phyloP scores from a whole-genome alignment of 2,888 invertebrate genomes.

The Blera fallax region DNA sequence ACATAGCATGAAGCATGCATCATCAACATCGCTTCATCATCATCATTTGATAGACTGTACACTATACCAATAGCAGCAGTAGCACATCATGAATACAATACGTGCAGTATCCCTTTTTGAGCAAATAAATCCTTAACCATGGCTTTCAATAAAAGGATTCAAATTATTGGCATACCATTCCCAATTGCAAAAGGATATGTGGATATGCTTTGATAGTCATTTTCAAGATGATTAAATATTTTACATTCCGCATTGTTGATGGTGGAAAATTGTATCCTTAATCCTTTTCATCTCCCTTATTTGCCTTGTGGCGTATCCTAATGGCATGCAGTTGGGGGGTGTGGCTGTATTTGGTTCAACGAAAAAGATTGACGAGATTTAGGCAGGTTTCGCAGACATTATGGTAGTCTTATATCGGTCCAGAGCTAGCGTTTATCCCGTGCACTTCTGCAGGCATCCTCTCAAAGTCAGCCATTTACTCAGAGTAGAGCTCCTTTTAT shows the following conservation, averaged over 20 bases:
- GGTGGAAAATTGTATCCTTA: not conserved
- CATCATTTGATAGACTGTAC: constrained; percentile 50
- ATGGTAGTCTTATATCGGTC: too few relatives aligned
- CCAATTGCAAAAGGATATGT: constrained; percentile 25
- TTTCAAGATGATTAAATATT: constrained; percentile 68
- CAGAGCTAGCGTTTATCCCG: not conserved
- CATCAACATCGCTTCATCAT: constrained; percentile 25
- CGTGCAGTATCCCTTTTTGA: constrained; percentile 44
- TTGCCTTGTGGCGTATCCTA: not conserved
- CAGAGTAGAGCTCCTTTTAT: not conserved
- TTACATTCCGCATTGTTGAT: constrained; percentile 45
- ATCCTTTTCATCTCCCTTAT: not conserved
- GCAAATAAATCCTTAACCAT: constrained; percentile 60
- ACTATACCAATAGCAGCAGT: constrained; percentile 9
- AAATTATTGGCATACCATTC: constrained; percentile 64
- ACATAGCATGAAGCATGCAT: constrained; percentile 30
- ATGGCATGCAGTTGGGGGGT: too few relatives aligned
- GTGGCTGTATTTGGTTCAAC: not conserved
- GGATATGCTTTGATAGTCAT: constrained; percentile 61
- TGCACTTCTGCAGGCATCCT: not conserved
- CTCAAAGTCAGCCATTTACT: not conserved
- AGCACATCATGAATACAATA: constrained; percentile 16
- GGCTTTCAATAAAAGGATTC: constrained; percentile 59
- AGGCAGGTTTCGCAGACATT: too few relatives aligned
- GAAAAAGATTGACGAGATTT: too few relatives aligned